Base-by-base conservation (phyloP, 2,888 invertebrate genomes). In the Acrobasis consociella region DNA sequence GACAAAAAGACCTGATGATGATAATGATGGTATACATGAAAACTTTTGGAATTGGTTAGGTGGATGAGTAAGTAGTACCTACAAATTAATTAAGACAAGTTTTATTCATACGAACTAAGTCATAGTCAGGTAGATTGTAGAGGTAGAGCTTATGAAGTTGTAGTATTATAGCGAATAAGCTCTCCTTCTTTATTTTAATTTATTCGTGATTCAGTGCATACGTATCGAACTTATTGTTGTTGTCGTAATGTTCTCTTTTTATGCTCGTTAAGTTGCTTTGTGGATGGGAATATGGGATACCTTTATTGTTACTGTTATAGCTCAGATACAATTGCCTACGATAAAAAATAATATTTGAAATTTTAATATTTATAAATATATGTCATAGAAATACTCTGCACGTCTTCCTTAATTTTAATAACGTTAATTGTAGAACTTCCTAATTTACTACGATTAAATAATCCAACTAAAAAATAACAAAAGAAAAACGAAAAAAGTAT, bases 191-290 rank as follows among this genome's bases (percentile, higher is more conserved):
- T 46, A 5, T 10, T 46, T 46, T 13, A 2, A 11, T 5, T n/a
- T 13, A 16, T 50, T 50, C 17, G 50, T 89, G 89, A 89, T 80
- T 87, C 49, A 37, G 49, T 22, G 49, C 49, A 49, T 59, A 37
- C 49, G 58, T 15, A 59, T 59, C 55, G 55, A 52, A 37, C 56
- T 42, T 56, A 56, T 56, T 59, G 59, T 59, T 59, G 50, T 59
- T 52, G 52, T 46, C 16, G 52, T 52, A 52, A 7, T 50, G 50
- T 50, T 11, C 16, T 50, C 50, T 37, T 59, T 59, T 59, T 59
- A 15, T 38, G 38, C 59, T 59, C 50, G 38, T 59, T 59, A 49
- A 50, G 17, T 10, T 22, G 42, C 56, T 56, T 56, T 56, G 56
- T 46, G 42, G 17, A 46, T 56, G 56, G 42, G 56, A 56, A 56